Percentiles rank a stretch among this genome's conserved stretches.
Conservation (phyloP, 1,140 invertebrate genomes). For the Temnothorax longispinosus region DNA sequence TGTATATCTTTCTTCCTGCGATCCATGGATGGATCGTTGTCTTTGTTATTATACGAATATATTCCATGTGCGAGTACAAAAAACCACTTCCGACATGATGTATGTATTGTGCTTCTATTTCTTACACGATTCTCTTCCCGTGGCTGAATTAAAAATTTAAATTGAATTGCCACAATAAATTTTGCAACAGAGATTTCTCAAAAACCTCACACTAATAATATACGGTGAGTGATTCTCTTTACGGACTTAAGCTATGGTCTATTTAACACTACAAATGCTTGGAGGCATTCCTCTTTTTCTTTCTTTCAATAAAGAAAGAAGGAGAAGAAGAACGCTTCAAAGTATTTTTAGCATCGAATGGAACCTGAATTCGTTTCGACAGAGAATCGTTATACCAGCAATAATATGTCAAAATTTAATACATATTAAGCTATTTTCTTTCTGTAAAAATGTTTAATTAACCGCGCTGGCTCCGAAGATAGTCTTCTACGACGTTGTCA, state of each 20-base stretch:
- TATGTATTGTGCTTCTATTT: constrained; percentile 1
- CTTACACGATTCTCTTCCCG: neutral
- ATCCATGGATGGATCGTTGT: neutral
- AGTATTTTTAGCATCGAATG: no score
- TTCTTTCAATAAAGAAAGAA: no score
- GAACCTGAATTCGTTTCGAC: neutral
- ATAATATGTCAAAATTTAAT: constrained; percentile 17
- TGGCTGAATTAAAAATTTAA: neutral
- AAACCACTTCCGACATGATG: neutral
- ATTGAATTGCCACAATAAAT: neutral
- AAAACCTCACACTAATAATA: neutral
- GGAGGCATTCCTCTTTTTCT: no score
- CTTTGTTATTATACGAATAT: neutral
- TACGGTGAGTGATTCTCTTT: neutral
- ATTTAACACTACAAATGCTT: no score
- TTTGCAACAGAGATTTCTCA: neutral
- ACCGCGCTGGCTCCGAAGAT: neutral
- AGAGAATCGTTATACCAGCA: neutral
- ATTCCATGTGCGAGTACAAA: constrained; percentile 19
- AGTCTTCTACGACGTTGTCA: neutral
- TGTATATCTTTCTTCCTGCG: neutral
- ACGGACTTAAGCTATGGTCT: neutral
- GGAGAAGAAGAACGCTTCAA: no score
- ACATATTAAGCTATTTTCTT: neutral
- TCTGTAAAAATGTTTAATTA: constrained; percentile 10